Evolutionary conservation across 2,888 invertebrate genomes (phyloP), one percentile per base, ranked within the genome.

Genomic region (Bruchidius siliquastri): DNA sequence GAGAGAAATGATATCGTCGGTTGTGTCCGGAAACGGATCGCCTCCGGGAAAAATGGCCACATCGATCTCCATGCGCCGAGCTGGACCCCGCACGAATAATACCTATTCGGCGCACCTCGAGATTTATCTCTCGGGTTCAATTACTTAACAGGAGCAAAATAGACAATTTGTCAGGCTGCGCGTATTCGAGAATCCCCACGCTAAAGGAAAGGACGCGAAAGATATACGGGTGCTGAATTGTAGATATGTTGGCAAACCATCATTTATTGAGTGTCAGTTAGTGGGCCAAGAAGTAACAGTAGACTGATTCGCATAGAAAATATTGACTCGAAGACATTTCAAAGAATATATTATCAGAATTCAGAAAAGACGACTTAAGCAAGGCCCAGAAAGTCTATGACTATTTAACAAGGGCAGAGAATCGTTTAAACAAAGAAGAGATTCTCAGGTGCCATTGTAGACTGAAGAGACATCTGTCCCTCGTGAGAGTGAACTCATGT

Each of bases 1-100:
- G 83, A 80, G 82, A 83, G 82, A 82, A 84, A 83, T 83, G 82
- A 84, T 85, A 83, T 83, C 83, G 82, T 79, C 49, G 49, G 49
- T 49, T 49, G 8, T 49, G 49, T 81, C 78, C 79, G 74, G 79
- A 83, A 83, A 84, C 83, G 83, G 84, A 84, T 84, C 82, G 82
- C 81, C 80, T 79, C 79, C 80, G 80, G 80, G 81, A 82, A 81
- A 81, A 82, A 82, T 80, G 79, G 81, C 79, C 80, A 74, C 77
- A 77, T 79, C 78, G 76, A 82, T 81, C 82, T 49, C 49, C 49
- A 13, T 4, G 18, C 49, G 8, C 79, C 73, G 77, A 78, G 78
- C 77, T 74, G 69, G 70, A 49, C 71, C 22, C 22, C 72, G 22
- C 67, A 72, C 72, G 72, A 69, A 73, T 73, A 71, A 73, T 71